phyloP scores from a whole-genome alignment of 2,113 vertebrate species.

The Tychaedon coryphoeus region DNA sequence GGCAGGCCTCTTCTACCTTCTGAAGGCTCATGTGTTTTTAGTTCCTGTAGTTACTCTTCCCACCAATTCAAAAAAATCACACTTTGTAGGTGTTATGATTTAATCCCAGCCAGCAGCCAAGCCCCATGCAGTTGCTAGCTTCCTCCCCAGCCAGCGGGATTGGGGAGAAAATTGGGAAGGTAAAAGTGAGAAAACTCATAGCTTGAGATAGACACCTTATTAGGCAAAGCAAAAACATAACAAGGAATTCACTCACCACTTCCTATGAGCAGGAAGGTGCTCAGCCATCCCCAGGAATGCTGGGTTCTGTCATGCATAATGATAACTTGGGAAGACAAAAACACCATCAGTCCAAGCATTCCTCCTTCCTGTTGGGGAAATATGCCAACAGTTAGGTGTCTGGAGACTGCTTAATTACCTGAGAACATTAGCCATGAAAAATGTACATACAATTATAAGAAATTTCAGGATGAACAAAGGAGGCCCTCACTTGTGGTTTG shows the following conservation, averaged over 20 bases:
- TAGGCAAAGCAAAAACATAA: background rate
- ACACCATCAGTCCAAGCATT: background rate
- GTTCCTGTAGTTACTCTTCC: background rate
- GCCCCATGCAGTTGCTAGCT: rapidly evolving
- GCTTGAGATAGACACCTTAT: background rate
- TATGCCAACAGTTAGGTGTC: background rate
- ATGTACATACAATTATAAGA: background rate
- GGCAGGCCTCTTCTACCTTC: background rate
- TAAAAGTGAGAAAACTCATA: background rate
- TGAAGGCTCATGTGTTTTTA: background rate
- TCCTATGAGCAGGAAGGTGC: background rate
- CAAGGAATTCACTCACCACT: background rate
- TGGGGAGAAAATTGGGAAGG: rapidly evolving
- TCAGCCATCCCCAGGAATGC: background rate
- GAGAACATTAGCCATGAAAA: background rate
- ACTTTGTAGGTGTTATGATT: background rate
- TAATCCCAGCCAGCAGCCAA: background rate
- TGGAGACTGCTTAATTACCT: background rate
- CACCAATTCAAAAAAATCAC: background rate
- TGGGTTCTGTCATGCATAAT: rapidly evolving
- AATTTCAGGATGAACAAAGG: background rate
- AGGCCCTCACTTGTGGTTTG: background rate
- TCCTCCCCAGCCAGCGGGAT: background rate
- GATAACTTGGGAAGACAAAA: background rate
- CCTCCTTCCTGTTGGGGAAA: background rate